Evolutionary conservation across 2,113 vertebrate species (phyloP).

Genomic region (Hiodon tergisus): DNA sequence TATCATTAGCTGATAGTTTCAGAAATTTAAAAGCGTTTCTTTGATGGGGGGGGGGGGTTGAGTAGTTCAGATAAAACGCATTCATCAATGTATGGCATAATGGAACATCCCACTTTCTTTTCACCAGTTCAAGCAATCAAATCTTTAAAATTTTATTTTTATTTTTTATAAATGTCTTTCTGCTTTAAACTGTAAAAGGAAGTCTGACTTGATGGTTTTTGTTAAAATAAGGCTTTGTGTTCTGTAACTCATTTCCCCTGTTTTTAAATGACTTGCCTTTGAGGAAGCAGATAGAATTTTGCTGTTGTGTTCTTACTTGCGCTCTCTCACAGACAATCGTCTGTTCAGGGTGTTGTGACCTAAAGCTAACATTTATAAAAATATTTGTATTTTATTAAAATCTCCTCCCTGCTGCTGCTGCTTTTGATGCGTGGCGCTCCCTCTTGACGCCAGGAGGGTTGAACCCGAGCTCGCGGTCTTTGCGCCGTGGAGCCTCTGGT

Average conservation of each 20-base stretch:
- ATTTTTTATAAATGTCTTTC: background rate
- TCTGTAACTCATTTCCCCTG: background rate
- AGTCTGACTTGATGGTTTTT: background rate
- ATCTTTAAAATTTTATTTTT: background rate
- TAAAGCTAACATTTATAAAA: background rate
- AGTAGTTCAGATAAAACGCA: background rate
- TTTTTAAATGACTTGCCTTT: background rate
- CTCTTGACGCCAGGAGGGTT: constrained; percentile 54
- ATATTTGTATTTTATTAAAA: too few relatives aligned
- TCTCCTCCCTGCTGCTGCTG: background rate
- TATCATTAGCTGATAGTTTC: background rate
- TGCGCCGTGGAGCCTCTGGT: constrained; percentile 50
- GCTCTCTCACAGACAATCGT: too few relatives aligned
- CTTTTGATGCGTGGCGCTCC: background rate
- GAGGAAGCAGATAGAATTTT: background rate
- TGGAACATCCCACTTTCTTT: background rate
- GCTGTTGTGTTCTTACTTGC: background rate
- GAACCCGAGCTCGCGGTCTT: constrained; percentile 56
- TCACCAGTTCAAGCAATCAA: too few relatives aligned
- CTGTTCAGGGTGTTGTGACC: background rate
- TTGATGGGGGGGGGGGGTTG: background rate
- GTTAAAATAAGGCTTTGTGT: background rate
- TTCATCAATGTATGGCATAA: background rate
- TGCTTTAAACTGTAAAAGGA: background rate
- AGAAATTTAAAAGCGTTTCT: background rate